Conservation (phyloP, 2,797 vertebrate species). For the Hemitrygon akajei region DNA sequence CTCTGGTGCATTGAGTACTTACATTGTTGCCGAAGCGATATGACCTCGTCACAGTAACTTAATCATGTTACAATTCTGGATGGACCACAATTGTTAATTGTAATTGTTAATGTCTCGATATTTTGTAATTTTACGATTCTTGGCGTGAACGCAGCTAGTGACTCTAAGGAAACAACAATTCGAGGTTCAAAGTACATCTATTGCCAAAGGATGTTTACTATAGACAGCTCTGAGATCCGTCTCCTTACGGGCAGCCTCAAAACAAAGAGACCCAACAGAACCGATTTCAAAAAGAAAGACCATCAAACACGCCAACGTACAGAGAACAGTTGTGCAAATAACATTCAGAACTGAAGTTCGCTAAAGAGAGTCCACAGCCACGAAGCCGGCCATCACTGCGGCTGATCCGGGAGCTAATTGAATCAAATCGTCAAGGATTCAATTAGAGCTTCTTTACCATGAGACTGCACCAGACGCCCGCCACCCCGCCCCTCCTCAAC, state of each 20-base stretch:
- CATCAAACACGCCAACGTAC: too few relatives aligned
- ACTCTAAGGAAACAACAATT: neutral
- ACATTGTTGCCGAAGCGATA: slow-evolving; percentile 12
- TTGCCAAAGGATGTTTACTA: too few relatives aligned
- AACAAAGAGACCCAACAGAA: too few relatives aligned
- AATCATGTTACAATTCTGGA: neutral
- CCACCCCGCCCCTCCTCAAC: too few relatives aligned
- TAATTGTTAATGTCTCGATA: neutral
- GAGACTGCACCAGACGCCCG: neutral
- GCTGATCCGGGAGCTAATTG: neutral
- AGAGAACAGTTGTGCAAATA: too few relatives aligned
- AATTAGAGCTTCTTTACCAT: neutral
- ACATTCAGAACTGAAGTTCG: too few relatives aligned
- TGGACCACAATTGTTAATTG: neutral
- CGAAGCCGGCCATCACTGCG: too few relatives aligned
- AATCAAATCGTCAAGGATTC: neutral
- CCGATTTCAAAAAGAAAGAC: too few relatives aligned
- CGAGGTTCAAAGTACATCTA: too few relatives aligned
- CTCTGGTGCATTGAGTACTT: neutral
- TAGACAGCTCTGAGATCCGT: too few relatives aligned
- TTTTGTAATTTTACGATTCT: neutral
- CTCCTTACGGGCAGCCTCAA: too few relatives aligned
- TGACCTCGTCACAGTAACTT: slow-evolving; percentile 12
- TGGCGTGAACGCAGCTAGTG: neutral
- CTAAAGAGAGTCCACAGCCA: too few relatives aligned